Conservation (phyloP, 2,113 vertebrate species). For the Jaculus jaculus region DNA sequence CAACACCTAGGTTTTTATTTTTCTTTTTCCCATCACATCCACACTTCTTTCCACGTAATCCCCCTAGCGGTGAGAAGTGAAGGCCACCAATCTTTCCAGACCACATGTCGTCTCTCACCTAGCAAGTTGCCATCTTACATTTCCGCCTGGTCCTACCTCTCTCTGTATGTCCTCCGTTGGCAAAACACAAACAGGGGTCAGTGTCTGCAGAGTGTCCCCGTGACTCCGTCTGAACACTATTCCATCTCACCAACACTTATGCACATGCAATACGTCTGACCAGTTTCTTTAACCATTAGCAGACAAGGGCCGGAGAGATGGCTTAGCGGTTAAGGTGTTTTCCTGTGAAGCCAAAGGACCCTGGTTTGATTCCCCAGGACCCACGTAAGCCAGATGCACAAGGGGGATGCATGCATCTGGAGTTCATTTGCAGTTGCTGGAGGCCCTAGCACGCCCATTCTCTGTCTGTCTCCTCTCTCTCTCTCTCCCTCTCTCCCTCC, state of each 20-base stretch:
- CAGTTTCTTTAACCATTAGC: neutral
- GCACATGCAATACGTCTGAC: neutral
- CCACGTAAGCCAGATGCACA: too few species aligned
- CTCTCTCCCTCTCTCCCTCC: too few species aligned
- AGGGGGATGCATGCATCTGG: too few species aligned
- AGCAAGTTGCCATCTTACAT: neutral
- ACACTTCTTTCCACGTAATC: neutral
- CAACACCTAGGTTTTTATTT: neutral
- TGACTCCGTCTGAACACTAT: neutral
- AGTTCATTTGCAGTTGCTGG: too few species aligned
- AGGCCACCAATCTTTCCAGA: neutral
- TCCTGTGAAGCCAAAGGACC: too few species aligned
- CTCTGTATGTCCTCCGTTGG: neutral
- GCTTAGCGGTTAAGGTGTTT: too few species aligned
- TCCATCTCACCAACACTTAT: neutral
- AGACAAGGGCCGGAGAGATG: too few species aligned
- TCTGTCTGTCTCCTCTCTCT: too few species aligned
- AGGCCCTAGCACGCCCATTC: too few species aligned
- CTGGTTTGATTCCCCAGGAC: too few species aligned
- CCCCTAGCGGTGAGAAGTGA: neutral
- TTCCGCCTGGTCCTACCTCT: neutral
- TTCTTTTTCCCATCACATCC: neutral
- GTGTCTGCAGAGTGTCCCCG: neutral
- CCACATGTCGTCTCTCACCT: neutral
- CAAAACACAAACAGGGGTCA: neutral